Conservation (phyloP, 2,888 invertebrate genomes). For the Acholoe squamosa region DNA sequence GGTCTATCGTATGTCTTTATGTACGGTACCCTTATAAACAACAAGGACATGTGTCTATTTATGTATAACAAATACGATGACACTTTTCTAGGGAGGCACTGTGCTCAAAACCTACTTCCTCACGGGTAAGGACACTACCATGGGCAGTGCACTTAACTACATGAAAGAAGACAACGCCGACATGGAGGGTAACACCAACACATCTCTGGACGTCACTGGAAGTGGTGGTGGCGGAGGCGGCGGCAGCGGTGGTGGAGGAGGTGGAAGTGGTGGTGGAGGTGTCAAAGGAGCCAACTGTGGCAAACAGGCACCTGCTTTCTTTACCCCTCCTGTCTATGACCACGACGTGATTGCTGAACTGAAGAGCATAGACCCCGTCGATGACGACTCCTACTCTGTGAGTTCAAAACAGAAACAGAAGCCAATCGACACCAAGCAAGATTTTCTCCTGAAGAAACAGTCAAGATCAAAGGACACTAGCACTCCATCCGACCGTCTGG, state of each 20-base stretch:
- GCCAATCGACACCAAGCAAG: not conserved
- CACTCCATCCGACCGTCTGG: not conserved
- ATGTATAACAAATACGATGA: too few relatives aligned
- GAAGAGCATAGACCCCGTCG: not conserved
- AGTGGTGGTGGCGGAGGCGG: slow-evolving; percentile 57
- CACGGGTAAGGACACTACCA: slow-evolving; percentile 44
- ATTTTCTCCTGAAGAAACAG: not conserved
- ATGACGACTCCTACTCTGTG: not conserved
- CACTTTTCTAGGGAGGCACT: not conserved
- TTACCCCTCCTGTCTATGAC: not conserved
- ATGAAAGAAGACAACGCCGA: slow-evolving; percentile 59
- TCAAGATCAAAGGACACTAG: not conserved
- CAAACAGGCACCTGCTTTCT: slow-evolving; percentile 26
- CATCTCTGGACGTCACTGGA: not conserved
- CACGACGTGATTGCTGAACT: not conserved
- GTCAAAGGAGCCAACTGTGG: not conserved
- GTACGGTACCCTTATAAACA: too few relatives aligned
- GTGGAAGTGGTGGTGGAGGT: not conserved
- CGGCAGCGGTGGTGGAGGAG: slow-evolving; percentile 33
- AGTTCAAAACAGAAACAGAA: not conserved
- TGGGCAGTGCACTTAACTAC: slow-evolving; percentile 58
- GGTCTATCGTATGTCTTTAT: too few relatives aligned
- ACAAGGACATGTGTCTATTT: too few relatives aligned
- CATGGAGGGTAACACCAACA: slow-evolving; percentile 61
- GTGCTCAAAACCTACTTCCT: slow-evolving; percentile 29